A percentile compares a stretch with the other conserved stretches of the same genome.
Evolutionary conservation across 2,888 invertebrate species (phyloP).

Genomic region (Clanis bilineata): DNA sequence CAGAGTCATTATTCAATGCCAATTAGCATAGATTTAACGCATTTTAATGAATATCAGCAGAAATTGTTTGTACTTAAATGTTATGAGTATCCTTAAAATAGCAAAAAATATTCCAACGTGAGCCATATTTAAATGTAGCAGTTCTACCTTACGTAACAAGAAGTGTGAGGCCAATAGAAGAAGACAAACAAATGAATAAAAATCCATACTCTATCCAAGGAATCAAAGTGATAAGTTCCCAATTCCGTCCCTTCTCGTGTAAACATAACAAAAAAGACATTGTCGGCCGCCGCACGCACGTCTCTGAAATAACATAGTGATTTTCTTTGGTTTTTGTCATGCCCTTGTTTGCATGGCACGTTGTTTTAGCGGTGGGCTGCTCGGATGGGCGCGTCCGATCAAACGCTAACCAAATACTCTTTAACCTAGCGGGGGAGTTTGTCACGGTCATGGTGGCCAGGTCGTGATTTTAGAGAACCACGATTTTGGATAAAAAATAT

Average conservation of each 20-base stretch:
- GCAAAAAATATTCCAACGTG: too few species aligned
- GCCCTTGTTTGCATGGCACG: slow-evolving; percentile 55
- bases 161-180: too few species aligned
- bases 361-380: slow-evolving; percentile 39
- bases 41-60: too few species aligned
- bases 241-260: slow-evolving; percentile 25
- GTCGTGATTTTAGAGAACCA: neutral
- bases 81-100: too few species aligned
- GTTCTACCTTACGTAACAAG: too few species aligned
- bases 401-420: slow-evolving; percentile 34
- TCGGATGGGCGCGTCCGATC: slow-evolving; percentile 55
- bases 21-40: neutral
- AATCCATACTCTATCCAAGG: slow-evolving; percentile 22
- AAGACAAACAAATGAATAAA: too few species aligned
- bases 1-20: neutral
- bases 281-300: slow-evolving; percentile 37
- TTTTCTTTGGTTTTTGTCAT: slow-evolving; percentile 45
- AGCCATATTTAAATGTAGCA: too few species aligned
- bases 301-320: slow-evolving; percentile 44
- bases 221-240: slow-evolving; percentile 17
- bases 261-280: slow-evolving; percentile 32
- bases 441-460: neutral
- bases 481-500: too few species aligned
- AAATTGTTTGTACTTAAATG: too few species aligned
- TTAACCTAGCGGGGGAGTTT: slow-evolving; percentile 6